Evolutionary conservation across 2,888 invertebrate species (phyloP), one percentile per base, ranked within the genome.

Genomic region (Chrysolina americana): DNA sequence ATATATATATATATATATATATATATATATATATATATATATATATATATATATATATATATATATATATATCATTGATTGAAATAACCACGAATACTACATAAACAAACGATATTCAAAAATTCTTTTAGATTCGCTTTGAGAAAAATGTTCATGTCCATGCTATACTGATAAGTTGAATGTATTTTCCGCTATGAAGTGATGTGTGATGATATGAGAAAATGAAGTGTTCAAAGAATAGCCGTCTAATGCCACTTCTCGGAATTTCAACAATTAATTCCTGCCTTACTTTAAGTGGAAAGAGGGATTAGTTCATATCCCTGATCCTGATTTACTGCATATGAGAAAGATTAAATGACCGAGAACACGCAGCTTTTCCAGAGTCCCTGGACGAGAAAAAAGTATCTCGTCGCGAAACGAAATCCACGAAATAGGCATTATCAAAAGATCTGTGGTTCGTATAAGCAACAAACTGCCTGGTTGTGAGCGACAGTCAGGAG

Each of bases 311-410:
- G 19, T 19, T 21, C 53, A 53, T 13, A 53, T 53, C 53, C 53
- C 10, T 53, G 53, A 53, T 53, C 21, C 53, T 53, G 53, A 53
- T 53, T 53, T 53, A 53, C 53, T 19, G 11, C 21, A 5, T 21
- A 19, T 23, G 13, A 21, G 53, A 53, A 21, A 53, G 53, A 13
- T 19, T 19, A 11, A 21, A 53, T 53, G 53, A 13, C 53, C 19
- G 53, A 53, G 13, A 21, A 53, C 53, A 53, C 21, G 53, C 53
- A 53, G 53, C 53, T 11, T 53, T 19, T 53, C 11, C 53, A 53
- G 10, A 21, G 9, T 9, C 5, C 9, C 8, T 3, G 48, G 21
- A 17, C 13, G 13, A 53, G 19, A 19, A 19, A n/a, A 21, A 53
- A 53, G 19, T 36, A 36, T 36, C 36, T 53, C 15, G 1, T 53